Base-by-base conservation (phyloP, 2,797 vertebrate species). In the Acrocephalus scirpaceus region DNA sequence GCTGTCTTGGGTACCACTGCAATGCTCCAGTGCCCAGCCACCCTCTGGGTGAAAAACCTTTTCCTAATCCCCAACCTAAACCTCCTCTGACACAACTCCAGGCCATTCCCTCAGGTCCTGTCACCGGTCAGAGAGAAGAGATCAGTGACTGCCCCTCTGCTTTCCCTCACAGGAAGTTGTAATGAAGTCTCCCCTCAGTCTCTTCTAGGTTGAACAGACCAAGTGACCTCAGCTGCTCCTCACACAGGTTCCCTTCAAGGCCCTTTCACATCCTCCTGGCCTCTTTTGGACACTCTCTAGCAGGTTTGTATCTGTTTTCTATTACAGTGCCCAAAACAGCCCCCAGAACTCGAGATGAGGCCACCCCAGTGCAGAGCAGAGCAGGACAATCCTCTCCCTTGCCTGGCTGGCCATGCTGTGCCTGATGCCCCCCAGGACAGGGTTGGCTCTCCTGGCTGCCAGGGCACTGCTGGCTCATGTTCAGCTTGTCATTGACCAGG, bases 351-450 rank as follows among this genome's bases (percentile, higher is more conserved):
- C 0, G 3, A 57, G 36, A 20, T 48, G 51, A 65, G 34, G 34
- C 25, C 0, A 2, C 7, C 30, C 25, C 58, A 61, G 79, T 0
- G 4, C n/a, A 73, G 58, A 34, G 25, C 81, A 73, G 44, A 16
- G 27, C 1, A 0, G 22, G 12, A 50, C 51, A 65, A 26, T 48
- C 19, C 27, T 29, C 16, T 57, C 42, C 60, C 51, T 42, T 22
- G 4, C 21, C 30, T 0, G 0, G 30, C 36, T 74, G 70, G 10
- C 0, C 0, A 7, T 50, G 30, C 53, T 32, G 32, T 7, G 2
- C 60, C 69, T 57, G 81, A 66, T 74, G 51, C 1, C 10, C 10
- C 30, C 11, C 36, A 58, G 44, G 53, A 36, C 36, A 74, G 0
- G 5, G 1, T 0, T 58, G 36, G 1, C 44, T 17, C 44, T 57